phyloP scores from a whole-genome alignment of 2,888 invertebrate species.

The Apeira syringaria region DNA sequence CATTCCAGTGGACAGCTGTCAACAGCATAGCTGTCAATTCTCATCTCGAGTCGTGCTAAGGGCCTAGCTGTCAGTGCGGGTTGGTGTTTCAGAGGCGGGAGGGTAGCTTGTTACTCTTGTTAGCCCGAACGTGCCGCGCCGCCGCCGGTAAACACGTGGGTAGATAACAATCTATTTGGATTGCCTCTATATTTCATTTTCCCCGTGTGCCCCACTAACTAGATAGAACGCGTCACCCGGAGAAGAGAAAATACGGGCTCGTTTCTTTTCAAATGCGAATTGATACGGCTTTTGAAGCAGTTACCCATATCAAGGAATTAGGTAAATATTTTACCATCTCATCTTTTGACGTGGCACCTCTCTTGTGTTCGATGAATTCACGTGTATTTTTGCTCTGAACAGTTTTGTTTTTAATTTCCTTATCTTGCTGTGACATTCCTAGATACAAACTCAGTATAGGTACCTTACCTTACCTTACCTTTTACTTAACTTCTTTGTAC shows the following conservation, averaged over 20 bases:
- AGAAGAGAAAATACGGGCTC: constrained; percentile 67
- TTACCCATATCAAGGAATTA: constrained; percentile 30
- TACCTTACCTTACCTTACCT: no score
- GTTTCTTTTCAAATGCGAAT: constrained; percentile 55
- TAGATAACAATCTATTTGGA: constrained; percentile 84
- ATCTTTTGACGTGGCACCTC: neutral
- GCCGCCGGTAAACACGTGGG: constrained; percentile 80
- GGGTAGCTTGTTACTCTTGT: constrained; percentile 79
- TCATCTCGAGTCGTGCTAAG: constrained; percentile 52
- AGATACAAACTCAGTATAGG: no score
- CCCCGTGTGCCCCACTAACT: constrained; percentile 77
- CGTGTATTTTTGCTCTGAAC: no score
- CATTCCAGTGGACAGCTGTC: constrained; percentile 66
- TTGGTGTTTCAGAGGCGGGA: constrained; percentile 56
- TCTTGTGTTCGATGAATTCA: no score
- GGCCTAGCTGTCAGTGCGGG: constrained; percentile 55
- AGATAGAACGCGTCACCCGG: constrained; percentile 68
- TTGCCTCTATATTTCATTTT: constrained; percentile 84
- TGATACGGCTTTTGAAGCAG: constrained; percentile 34
- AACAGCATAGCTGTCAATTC: constrained; percentile 65
- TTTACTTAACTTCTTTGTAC: no score
- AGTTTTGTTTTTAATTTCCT: no score
- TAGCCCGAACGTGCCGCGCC: constrained; percentile 77
- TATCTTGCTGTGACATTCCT: no score
- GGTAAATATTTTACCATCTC: constrained; percentile 20